Evolutionary conservation across 2,888 invertebrate genomes (phyloP), one percentile per base, ranked within the genome.

Genomic region (Achlya flavicornis): DNA sequence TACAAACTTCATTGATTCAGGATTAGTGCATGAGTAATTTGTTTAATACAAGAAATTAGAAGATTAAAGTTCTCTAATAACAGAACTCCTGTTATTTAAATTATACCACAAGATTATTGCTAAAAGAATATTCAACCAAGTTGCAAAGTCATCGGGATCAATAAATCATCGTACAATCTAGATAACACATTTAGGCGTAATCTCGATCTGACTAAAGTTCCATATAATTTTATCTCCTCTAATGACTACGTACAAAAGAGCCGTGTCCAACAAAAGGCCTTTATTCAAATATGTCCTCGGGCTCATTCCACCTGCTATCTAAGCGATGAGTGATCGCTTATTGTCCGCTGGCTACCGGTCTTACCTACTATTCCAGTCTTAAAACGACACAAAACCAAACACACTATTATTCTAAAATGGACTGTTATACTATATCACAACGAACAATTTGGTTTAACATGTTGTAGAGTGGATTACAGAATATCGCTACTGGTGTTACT

Each of bases 311-410:
- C 81, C 78, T 77, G 66, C 78, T 84, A 79, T 85, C 79, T 85
- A 88, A 85, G 79, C 84, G 85, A 89, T 91, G 91, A 92, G 87
- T 87, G 91, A 93, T 93, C 87, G 85, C 87, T 90, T 88, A 91
- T 91, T 92, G 92, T 91, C 87, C 88, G 85, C 80, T 72, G 73
- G 91, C 93, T 92, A 92, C 93, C 79, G 88, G 93, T 90, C 81
- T 93, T 93, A 85, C 85, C 82, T 79, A 66, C 64, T 61, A 58
- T 64, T 63, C 61, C 61, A 26, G 63, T 59, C 61, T 61, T 68
- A 82, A 85, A 84, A 46, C 75, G 53, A 67, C 33, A 70, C 79
- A 82, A 71, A 64, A 66, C 72, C 65, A 67, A n/a, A 43, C 16
- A 2, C 6, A 12, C 10, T n/a, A 38, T 26, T 71, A 80, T 65